Conservation (phyloP, 2,888 invertebrate genomes). For the Sphaeridia pumilis region DNA sequence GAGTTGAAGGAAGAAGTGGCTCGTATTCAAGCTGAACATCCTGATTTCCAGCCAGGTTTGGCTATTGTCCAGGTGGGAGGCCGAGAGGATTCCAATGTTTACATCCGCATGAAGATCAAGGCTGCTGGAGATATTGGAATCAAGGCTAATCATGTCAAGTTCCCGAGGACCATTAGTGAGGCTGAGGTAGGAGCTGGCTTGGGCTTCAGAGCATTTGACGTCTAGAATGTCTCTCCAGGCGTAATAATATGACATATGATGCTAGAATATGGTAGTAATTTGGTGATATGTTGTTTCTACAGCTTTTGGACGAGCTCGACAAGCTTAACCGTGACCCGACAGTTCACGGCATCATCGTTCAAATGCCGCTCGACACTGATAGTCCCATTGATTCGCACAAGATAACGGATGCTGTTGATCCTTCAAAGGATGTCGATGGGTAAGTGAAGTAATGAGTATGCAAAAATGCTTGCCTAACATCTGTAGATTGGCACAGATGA, state of each 20-base stretch:
- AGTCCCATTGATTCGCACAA: conserved; percentile 72
- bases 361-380: conserved; percentile 82
- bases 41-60: conserved; percentile 60
- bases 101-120: conserved; percentile 90
- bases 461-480: not conserved
- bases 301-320: conserved; percentile 58
- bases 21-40: conserved; percentile 46
- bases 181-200: conserved; percentile 47
- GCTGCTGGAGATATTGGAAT: conserved; percentile 87
- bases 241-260: not conserved
- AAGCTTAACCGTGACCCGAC: conserved; percentile 67
- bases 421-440: conserved; percentile 94
- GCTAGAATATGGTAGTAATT: too few species aligned
- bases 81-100: conserved; percentile 94
- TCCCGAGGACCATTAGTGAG: conserved; percentile 71
- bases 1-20: conserved; percentile 55
- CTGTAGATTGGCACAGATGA: not conserved
- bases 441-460: conserved; percentile 40
- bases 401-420: conserved; percentile 74
- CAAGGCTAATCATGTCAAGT: conserved; percentile 60
- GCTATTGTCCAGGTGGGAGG: conserved; percentile 94
- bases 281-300: too few species aligned
- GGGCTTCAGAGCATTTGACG: too few species aligned
- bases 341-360: conserved; percentile 91
- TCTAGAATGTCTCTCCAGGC: too few species aligned